Evolutionary conservation across 2,113 vertebrate genomes (phyloP), one percentile per base, ranked within the genome.

Genomic region (Falco punctatus): DNA sequence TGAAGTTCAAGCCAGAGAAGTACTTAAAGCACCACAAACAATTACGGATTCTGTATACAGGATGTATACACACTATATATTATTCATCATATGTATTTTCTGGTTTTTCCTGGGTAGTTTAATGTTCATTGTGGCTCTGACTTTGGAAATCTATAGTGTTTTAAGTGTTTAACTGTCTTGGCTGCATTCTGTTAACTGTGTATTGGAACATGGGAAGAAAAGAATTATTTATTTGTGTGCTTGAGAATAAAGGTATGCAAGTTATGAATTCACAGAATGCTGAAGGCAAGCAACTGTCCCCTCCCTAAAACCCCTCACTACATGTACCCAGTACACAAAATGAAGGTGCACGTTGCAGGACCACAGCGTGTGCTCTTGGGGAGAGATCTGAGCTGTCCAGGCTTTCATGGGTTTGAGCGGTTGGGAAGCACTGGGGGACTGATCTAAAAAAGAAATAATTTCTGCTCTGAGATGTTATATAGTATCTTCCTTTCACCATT

Each of bases 331-430:
- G 19, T 77, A 67, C 61, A 32, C 11, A 73, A 66, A 91, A 48
- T 33, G 44, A 65, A 85, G 51, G 28, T 91, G 46, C 6, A 3
- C 4, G 0, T 33, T 23, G 5, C 35, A 42, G 73, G 33, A 67
- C 26, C 9, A 10, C 17, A 13, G 23, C 0, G 0, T 13, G 13
- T 67, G 38, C n/a, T 55, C 26, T 24, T 9, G 4, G 71, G 38
- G 19, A 67, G 54, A 42, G 58, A 14, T 59, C 11, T 30, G 44
- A 77, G 61, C 64, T 58, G 22, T 5, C 2, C 15, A 13, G 20
- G 15, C 58, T 67, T 81, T 46, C 12, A 7, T 33, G 49, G 15
- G 6, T 67, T 87, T 59, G 26, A 59, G 21, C 57, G 30, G 24
- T 33, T 88, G 75, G 70, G 58, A 75, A 52, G 11, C 72, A 28